Evolutionary conservation across 2,797 vertebrate genomes (phyloP).

Genomic region (Taeniopygia guttata): DNA sequence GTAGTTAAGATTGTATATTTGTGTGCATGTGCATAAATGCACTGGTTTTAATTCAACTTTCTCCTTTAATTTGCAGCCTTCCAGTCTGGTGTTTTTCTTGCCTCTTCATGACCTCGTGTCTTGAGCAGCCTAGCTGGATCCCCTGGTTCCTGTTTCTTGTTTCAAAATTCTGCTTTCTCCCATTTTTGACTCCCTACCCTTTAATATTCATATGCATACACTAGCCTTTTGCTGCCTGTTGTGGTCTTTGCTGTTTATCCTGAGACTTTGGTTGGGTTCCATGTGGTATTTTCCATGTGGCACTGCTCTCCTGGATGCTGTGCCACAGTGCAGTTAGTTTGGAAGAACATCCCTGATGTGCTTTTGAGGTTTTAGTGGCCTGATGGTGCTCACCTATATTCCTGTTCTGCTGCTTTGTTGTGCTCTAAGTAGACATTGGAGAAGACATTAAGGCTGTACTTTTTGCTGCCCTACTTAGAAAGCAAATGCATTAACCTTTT

Average conservation of each 20-base stretch:
- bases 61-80: slow-evolving; percentile 67
- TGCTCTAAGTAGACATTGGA: neutral
- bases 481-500: neutral
- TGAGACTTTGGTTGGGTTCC: neutral
- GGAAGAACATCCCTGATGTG: neutral
- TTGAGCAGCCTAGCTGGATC: slow-evolving; percentile 64
- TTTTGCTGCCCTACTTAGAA: neutral
- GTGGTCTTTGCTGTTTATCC: neutral
- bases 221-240: neutral
- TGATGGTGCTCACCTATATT: fast-evolving
- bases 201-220: neutral
- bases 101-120: slow-evolving; percentile 58
- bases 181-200: neutral
- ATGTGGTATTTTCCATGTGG: neutral
- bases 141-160: slow-evolving; percentile 61
- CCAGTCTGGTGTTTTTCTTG: slow-evolving; percentile 65
- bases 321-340: neutral
- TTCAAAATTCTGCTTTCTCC: slow-evolving; percentile 27
- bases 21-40: neutral
- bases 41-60: slow-evolving; percentile 63
- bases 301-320: neutral
- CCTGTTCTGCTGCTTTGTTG: neutral
- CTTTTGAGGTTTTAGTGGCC: neutral
- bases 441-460: neutral
- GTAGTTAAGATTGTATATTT: slow-evolving; percentile 6